Evolutionary conservation across 2,797 vertebrate species (phyloP), one percentile per base, ranked within the genome.

Genomic region (Gymnoscopelus braueri): DNA sequence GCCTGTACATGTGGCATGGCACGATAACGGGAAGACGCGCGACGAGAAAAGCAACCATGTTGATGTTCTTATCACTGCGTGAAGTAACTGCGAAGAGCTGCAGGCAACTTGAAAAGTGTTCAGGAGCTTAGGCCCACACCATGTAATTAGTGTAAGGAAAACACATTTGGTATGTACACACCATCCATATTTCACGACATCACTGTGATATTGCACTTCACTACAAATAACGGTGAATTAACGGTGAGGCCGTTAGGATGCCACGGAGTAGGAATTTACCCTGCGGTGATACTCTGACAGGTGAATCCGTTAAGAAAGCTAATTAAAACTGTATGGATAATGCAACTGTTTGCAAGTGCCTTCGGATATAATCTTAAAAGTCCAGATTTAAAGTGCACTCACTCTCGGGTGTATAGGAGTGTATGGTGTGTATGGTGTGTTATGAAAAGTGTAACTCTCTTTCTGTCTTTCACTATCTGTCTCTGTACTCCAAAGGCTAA

Each of bases 141-240:
- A 23, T 71, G 63, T 77, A 78, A 84, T 86, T 84, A 84, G 67
- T 47, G 71, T 52, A 74, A 61, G 51, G 59, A 55, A 74, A 77
- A 77, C 71, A 80, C 57, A 71, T 71, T 69, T 32, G 67, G 60
- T 70, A 24, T 49, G 74, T 64, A 77, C 68, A 74, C 78, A 63
- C 0, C 81, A 78, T 83, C 62, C 49, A 78, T 73, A 70, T 74
- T 77, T 81, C 68, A 79, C 53, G 19, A 1, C 7, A 0, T 44
- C 56, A 54, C 57, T 35, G 11, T 60, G 61, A 71, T 15, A 13
- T 44, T 68, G 5, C 9, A 65, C 47, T 12, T 74, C 65, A 49
- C 26, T 47, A 61, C 24, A 35, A 64, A 65, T 54, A 67, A 53
- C 32, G 35, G 14, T 3, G 50, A 61, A 75, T 69, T 54, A 60